A percentile compares a stretch with the other conserved stretches of the same genome.
Evolutionary conservation across 2,113 vertebrate species (phyloP).

Genomic region (Alligator sinensis): DNA sequence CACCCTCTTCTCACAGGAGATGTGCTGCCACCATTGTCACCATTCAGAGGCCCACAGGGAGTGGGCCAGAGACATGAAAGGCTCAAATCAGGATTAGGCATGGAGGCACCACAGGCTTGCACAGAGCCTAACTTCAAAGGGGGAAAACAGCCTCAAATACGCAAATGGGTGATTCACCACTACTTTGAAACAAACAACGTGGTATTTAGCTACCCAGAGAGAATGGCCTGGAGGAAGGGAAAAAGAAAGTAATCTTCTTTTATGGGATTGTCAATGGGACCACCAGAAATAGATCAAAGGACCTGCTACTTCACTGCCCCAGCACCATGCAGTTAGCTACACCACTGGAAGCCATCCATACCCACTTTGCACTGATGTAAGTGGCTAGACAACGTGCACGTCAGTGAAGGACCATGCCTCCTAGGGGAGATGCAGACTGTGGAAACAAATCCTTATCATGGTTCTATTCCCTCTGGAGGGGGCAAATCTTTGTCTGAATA

Average conservation of each 20-base stretch:
- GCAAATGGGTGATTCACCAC: background rate
- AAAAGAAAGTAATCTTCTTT: slow-evolving; percentile 14
- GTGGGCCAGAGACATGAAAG: background rate
- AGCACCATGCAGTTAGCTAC: background rate
- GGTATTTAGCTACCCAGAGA: slow-evolving; percentile 43
- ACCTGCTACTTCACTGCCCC: background rate
- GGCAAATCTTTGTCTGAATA: background rate
- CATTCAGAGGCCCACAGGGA: background rate
- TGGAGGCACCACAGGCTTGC: background rate
- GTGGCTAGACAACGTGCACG: background rate
- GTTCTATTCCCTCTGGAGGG: background rate
- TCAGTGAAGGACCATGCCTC: background rate
- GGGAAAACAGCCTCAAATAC: slow-evolving; percentile 21
- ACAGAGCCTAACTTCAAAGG: slow-evolving; percentile 44
- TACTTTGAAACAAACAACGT: slow-evolving; percentile 50
- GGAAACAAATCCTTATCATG: too few species aligned
- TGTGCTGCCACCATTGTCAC: background rate
- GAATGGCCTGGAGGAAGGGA: slow-evolving; percentile 2
- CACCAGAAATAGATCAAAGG: background rate
- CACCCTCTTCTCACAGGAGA: background rate
- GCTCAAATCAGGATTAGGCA: background rate
- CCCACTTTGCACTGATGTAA: background rate
- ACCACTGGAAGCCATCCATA: background rate
- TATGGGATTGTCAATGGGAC: background rate
- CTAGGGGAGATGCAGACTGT: background rate